phyloP scores from a whole-genome alignment of 2,888 invertebrate species.

The Sericinus montela region DNA sequence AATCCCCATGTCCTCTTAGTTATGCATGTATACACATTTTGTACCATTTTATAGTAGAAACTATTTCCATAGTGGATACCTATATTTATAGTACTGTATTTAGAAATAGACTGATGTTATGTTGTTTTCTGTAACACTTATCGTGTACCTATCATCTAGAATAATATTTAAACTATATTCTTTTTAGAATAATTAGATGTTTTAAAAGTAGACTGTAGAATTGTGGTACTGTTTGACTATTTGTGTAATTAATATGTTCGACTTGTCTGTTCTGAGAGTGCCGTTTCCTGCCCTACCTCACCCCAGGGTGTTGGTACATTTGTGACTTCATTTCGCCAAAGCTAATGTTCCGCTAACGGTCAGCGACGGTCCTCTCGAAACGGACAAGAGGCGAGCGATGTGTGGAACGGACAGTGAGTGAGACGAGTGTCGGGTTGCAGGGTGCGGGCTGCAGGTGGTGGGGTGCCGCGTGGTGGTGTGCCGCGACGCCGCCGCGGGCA shows the following conservation, averaged over 20 bases:
- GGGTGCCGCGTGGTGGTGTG: conserved; percentile 97
- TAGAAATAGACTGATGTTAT: conserved; percentile 17
- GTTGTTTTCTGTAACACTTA: conserved; percentile 18
- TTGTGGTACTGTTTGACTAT: too few relatives aligned
- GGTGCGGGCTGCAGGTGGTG: conserved; percentile 96
- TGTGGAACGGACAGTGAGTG: background rate
- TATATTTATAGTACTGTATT: conserved; percentile 9
- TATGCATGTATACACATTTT: conserved; percentile 16
- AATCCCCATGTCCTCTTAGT: conserved; percentile 2
- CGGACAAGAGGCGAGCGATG: background rate
- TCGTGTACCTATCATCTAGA: background rate
- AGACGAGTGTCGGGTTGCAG: conserved; percentile 73
- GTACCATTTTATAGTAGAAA: conserved; percentile 11
- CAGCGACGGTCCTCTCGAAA: too few relatives aligned
- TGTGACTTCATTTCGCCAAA: too few relatives aligned
- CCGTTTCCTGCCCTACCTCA: too few relatives aligned
- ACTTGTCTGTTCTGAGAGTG: too few relatives aligned
- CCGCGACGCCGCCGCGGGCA: conserved; percentile 96
- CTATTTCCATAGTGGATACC: conserved; percentile 8
- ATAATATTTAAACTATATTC: background rate
- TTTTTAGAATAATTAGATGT: conserved; percentile 20
- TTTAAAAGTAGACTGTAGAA: background rate
- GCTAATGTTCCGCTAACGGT: too few relatives aligned
- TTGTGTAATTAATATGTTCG: background rate
- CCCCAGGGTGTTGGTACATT: too few relatives aligned